Conservation (phyloP, 2,888 invertebrate genomes). For the Drosophila fulvimacula region DNA sequence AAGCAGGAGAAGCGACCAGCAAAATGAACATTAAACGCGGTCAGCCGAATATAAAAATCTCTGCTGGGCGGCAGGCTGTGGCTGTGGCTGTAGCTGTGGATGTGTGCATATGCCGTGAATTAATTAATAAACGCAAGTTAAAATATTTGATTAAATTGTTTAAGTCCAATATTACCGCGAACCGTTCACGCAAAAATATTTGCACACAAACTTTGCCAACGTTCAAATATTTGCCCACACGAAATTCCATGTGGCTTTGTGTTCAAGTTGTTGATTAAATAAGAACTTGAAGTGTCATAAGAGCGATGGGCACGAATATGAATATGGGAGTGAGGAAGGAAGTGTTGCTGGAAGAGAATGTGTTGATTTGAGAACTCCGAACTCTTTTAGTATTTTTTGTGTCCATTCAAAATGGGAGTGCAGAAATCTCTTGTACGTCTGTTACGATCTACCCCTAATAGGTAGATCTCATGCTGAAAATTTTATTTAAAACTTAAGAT, state of each 20-base stretch:
- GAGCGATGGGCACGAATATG: neutral
- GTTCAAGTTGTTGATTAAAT: slow-evolving; percentile 1
- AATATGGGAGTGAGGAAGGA: neutral
- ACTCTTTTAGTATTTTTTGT: neutral
- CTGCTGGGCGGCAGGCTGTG: neutral
- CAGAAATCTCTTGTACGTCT: no score
- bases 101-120: slow-evolving; percentile 39
- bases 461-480: no score
- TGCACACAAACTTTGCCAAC: slow-evolving; percentile 18
- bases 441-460: no score
- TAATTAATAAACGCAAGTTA: slow-evolving; percentile 64
- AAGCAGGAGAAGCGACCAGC: neutral
- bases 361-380: neutral
- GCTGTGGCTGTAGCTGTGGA: neutral
- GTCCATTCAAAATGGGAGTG: neutral
- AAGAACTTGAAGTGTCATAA: neutral
- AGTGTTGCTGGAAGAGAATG: neutral
- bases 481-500: no score
- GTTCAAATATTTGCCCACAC: slow-evolving; percentile 28
- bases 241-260: slow-evolving; percentile 20
- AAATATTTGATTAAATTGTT: slow-evolving; percentile 69
- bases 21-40: slow-evolving; percentile 58
- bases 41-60: slow-evolving; percentile 34
- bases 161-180: slow-evolving; percentile 54
- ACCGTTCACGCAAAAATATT: slow-evolving; percentile 31